Percentiles rank a stretch among this genome's conserved stretches.
Evolutionary conservation across 2,888 invertebrate species (phyloP).

Genomic region (Drosophila pegasa): DNA sequence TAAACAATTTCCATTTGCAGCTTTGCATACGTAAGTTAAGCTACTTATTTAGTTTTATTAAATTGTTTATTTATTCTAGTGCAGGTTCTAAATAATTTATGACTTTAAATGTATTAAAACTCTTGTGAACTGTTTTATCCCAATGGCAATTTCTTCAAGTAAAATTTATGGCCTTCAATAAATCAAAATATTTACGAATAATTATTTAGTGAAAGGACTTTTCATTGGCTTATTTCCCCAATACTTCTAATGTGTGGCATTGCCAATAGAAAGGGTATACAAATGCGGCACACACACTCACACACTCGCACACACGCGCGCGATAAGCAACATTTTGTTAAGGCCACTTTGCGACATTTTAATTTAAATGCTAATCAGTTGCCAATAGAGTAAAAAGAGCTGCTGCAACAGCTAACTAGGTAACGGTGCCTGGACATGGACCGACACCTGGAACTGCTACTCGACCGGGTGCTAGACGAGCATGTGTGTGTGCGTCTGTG

Average conservation of each 20-base stretch:
- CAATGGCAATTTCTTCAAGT: background rate
- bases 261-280: slow-evolving; percentile 20
- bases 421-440: slow-evolving; percentile 17
- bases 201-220: slow-evolving; percentile 3
- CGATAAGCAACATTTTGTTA: slow-evolving; percentile 69
- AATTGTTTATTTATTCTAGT: background rate
- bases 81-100: background rate
- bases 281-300: slow-evolving; percentile 9
- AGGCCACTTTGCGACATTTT: slow-evolving; percentile 80
- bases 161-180: slow-evolving; percentile 3
- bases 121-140: slow-evolving; percentile 2
- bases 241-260: background rate
- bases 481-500: background rate
- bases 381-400: slow-evolving; percentile 72
- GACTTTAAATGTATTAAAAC: background rate
- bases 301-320: slow-evolving; percentile 1
- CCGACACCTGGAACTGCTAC: background rate
- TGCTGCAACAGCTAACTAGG: slow-evolving; percentile 34
- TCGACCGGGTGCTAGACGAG: background rate
- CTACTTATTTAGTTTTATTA: background rate
- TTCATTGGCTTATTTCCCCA: background rate
- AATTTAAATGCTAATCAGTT: slow-evolving; percentile 79
- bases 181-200: background rate
- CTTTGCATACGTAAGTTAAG: background rate
- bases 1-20: background rate